Base-by-base conservation (phyloP, 92 coral and sea anemone species). In the Parazoanthus swiftii region DNA sequence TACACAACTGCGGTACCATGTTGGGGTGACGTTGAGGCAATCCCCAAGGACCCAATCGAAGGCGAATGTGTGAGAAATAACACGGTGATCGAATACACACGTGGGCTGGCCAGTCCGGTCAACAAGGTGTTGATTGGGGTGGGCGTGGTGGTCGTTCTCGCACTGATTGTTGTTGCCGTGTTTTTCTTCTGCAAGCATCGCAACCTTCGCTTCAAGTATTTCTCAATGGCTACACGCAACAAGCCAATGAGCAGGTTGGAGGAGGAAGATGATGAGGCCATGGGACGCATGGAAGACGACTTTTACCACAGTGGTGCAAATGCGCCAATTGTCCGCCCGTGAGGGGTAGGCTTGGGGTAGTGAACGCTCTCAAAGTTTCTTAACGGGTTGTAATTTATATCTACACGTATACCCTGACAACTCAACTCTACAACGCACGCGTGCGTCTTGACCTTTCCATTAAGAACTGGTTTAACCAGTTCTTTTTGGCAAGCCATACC, bases 241-340 rank as follows among this genome's bases (percentile, higher is more conserved):
- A 95, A 95, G 39, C 98, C 98, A 35, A 93, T 95, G 98, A 95
- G 98, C 85, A 89, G 93, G 46, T 90, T 95, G 39, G 92, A 90
- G 50, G 94, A 93, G 71, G 98, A 95, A 68, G 87, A 84, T 14
- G 95, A 94, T 13, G 98, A 94, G 39, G 98, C 89, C 2, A 89
- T 89, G 70, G 91, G 93, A 11, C 90, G 86, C 1, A 89, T 89
- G 1, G 92, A 85, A 26, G 94, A 91, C 1, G 92, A 92, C 39
- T 74, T 92, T 38, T 92, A 89, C 84, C 82, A 92, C 44, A 84
- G 87, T 72, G 87, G 79, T 16, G 65, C 87, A 0, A 46, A 26
- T 36, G 79, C 79, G 51, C 87, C 87, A 6, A 84, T 70, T 48
- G 87, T 84, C 79, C 87, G 66, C 72, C 85, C 85, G 18, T 84